Conservation (phyloP, 2,888 invertebrate species). For the Nowickia ferox region DNA sequence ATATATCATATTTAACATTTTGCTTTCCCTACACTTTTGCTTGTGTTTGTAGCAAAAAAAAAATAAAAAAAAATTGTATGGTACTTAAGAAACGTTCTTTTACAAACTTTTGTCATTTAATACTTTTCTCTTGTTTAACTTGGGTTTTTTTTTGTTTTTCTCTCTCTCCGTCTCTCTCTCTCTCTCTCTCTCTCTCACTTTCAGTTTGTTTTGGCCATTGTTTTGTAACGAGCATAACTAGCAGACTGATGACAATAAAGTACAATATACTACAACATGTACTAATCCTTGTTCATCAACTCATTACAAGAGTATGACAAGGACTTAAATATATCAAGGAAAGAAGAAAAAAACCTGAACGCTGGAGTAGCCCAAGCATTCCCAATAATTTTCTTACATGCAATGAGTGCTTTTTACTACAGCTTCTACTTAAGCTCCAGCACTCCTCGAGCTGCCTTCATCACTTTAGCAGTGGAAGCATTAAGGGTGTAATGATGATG, state of each 20-base stretch:
- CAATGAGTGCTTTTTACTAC: not conserved
- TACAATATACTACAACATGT: constrained; percentile 71
- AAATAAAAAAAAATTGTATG: constrained; percentile 18
- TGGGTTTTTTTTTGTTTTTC: not conserved
- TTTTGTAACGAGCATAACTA: constrained; percentile 40
- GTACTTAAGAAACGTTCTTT: constrained; percentile 9
- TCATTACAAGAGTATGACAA: constrained; percentile 75
- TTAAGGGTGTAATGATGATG: constrained; percentile 35
- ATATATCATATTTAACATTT: constrained; percentile 69
- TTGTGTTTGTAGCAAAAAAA: not conserved
- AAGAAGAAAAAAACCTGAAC: not conserved
- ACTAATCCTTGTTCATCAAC: constrained; percentile 75
- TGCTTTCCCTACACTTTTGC: not conserved
- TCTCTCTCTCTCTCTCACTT: not conserved
- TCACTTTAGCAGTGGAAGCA: not conserved
- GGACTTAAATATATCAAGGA: constrained; percentile 68
- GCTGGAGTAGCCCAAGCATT: not conserved
- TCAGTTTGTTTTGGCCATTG: constrained; percentile 20
- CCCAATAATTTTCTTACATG: not conserved
- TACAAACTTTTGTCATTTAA: constrained; percentile 16
- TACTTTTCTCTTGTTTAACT: constrained; percentile 16
- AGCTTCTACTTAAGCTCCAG: constrained; percentile 8
- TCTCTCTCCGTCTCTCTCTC: not conserved
- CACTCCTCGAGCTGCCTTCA: not conserved
- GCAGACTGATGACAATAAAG: constrained; percentile 63